These are phyloP conservation scores for Ariolimax columbianus DNA, from an alignment of 2,888 invertebrate species.

Conservation along the genomic window DNA sequence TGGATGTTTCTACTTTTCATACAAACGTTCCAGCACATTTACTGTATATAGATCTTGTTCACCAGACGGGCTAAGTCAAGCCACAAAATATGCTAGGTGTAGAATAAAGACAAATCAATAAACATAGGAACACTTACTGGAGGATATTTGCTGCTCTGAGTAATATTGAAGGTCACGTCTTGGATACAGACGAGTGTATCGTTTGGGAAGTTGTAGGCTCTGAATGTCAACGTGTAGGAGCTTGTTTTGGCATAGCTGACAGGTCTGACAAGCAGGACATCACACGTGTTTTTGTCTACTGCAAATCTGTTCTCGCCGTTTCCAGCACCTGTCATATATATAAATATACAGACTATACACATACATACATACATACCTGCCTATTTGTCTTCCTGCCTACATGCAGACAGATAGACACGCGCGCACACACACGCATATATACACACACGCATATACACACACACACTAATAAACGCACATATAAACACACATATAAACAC, in stretches of 20 bases:
- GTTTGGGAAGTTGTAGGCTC: not conserved
- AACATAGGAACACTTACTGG: not conserved
- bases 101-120: not conserved
- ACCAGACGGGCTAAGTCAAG: too few relatives aligned
- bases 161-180: not conserved
- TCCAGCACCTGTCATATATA: not conserved
- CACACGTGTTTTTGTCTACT: not conserved
- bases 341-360: not conserved
- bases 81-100: not conserved
- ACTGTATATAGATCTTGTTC: too few relatives aligned
- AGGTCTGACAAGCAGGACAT: not conserved
- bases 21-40: too few relatives aligned
- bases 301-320: slow-evolving; percentile 3
- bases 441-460: too few relatives aligned
- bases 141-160: not conserved
- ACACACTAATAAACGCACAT: too few relatives aligned
- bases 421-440: too few relatives aligned
- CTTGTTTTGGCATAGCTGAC: not conserved
- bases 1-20: too few relatives aligned
- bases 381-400: too few relatives aligned
- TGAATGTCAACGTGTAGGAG: not conserved
- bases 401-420: too few relatives aligned
- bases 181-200: not conserved
- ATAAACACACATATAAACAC: too few relatives aligned
- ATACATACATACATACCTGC: not conserved